A percentile compares a stretch with the other conserved stretches of the same genome.
phyloP scores from a whole-genome alignment of 2,113 vertebrate species.

The Sula dactylatra region DNA sequence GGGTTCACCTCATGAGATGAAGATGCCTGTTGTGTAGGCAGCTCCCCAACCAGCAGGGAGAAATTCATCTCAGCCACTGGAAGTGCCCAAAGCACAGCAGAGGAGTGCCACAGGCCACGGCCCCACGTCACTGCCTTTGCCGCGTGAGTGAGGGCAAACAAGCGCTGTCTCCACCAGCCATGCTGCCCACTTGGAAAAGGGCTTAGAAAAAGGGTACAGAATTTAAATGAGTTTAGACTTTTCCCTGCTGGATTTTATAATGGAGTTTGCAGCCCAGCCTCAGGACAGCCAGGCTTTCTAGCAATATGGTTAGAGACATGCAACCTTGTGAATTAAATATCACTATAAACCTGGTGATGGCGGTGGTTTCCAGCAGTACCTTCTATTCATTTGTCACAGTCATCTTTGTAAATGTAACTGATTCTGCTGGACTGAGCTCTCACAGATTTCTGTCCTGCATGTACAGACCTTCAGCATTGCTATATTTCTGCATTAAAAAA shows the following conservation, averaged over 20 bases:
- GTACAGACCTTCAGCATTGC: neutral
- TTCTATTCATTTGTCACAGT: neutral
- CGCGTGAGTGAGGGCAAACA: neutral
- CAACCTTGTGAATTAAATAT: neutral
- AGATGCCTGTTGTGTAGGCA: neutral
- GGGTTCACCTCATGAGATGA: neutral
- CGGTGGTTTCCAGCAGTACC: neutral
- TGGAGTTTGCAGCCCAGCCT: neutral
- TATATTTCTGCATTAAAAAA: neutral
- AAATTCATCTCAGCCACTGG: neutral
- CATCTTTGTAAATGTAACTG: neutral
- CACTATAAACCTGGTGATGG: accelerated
- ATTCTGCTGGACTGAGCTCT: neutral
- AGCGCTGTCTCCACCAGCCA: neutral
- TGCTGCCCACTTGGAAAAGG: neutral
- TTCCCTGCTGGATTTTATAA: neutral
- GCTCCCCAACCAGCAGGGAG: neutral
- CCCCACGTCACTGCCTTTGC: accelerated
- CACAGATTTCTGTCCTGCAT: neutral
- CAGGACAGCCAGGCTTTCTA: neutral
- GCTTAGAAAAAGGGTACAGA: neutral
- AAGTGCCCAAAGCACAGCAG: neutral
- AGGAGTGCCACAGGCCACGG: neutral
- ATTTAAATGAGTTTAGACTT: neutral
- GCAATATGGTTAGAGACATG: neutral